A percentile compares a stretch with the other conserved stretches of the same genome.
phyloP scores from a whole-genome alignment of 2,113 vertebrate species.

The Megaceryle maxima region DNA sequence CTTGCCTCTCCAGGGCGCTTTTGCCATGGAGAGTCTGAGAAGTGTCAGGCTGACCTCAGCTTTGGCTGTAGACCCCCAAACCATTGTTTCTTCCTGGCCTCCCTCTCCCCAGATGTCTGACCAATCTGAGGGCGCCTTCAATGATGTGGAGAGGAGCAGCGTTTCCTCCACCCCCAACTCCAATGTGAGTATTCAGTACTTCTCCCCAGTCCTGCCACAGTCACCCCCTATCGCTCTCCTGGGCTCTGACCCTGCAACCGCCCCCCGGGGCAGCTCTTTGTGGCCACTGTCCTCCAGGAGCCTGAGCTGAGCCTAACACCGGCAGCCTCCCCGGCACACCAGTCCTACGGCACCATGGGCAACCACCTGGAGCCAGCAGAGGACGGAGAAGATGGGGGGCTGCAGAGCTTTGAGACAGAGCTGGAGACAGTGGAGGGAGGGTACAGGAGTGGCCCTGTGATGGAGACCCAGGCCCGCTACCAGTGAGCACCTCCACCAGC shows the following conservation, averaged over 20 bases:
- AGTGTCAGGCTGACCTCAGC: not conserved
- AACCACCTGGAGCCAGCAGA: slow-evolving; percentile 80
- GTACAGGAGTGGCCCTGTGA: slow-evolving; percentile 77
- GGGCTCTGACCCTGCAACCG: not conserved
- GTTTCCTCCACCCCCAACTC: slow-evolving; percentile 88
- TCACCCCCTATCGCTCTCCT: not conserved
- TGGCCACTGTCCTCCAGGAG: slow-evolving; percentile 92
- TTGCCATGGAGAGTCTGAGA: not conserved
- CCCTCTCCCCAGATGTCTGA: slow-evolving; percentile 83
- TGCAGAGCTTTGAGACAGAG: slow-evolving; percentile 82
- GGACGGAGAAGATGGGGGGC: slow-evolving; percentile 39
- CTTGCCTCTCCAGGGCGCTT: not conserved
- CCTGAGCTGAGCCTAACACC: slow-evolving; percentile 91
- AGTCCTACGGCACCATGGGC: slow-evolving; percentile 91
- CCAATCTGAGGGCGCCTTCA: slow-evolving; percentile 80
- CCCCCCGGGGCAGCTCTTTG: slow-evolving; percentile 83
- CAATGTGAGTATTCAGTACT: slow-evolving; percentile 80
- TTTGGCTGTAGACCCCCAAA: not conserved
- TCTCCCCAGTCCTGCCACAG: not conserved
- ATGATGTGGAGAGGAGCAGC: slow-evolving; percentile 85
- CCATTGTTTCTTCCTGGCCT: fast-evolving
- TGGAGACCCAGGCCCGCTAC: slow-evolving; percentile 82
- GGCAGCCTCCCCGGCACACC: slow-evolving; percentile 90
- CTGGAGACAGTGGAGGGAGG: slow-evolving; percentile 79
- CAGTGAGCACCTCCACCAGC: slow-evolving; percentile 71